Percentiles rank a stretch among this genome's conserved stretches.
Evolutionary conservation across 2,888 invertebrate species (phyloP).

Genomic region (Eupelmus urozonus): DNA sequence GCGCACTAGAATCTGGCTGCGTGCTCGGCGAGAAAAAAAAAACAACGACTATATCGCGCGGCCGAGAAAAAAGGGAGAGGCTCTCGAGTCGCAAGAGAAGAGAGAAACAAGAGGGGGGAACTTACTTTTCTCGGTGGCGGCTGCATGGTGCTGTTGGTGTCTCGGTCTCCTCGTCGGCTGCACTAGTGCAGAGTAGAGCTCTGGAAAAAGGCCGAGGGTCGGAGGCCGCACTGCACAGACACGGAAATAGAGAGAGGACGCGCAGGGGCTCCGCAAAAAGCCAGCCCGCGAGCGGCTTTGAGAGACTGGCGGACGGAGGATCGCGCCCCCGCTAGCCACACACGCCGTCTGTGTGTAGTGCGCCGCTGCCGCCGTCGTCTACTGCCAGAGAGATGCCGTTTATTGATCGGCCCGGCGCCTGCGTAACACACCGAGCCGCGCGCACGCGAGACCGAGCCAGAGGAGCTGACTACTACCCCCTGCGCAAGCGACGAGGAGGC

Average conservation of each 20-base stretch:
- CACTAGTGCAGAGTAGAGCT: no score
- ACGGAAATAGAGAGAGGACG: no score
- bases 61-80: no score
- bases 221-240: constrained; percentile 19
- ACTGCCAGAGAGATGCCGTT: constrained; percentile 65
- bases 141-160: constrained; percentile 81
- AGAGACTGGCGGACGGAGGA: no score
- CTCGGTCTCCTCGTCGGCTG: no score
- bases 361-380: constrained; percentile 67
- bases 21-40: no score
- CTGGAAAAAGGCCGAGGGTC: not conserved
- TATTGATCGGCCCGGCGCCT: constrained; percentile 76
- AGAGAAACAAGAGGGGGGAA: constrained; percentile 14
- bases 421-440: constrained; percentile 62
- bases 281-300: not conserved
- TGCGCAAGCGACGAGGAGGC: no score
- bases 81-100: not conserved
- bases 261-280: not conserved
- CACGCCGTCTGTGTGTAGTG: not conserved
- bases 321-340: no score
- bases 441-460: no score
- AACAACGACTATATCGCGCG: no score
- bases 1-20: not conserved
- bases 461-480: no score
- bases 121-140: constrained; percentile 92